Percentiles rank a stretch among this genome's conserved stretches.
Evolutionary conservation across 2,113 vertebrate genomes (phyloP).

Genomic region (Protobothrops flavoviridis): DNA sequence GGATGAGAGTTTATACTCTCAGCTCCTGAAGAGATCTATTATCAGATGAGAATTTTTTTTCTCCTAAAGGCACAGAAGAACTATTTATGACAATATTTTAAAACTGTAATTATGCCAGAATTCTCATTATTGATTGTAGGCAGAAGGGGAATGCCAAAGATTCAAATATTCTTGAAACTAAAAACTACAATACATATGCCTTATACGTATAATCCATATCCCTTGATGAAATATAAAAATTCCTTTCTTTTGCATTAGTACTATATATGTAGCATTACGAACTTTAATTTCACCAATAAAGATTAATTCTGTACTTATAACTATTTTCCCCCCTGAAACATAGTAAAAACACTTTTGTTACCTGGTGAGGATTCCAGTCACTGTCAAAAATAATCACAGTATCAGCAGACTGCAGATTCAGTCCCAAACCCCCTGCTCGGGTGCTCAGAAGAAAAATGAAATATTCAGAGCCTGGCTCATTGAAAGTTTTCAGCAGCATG

Average conservation of each 20-base stretch:
- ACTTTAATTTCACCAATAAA: background rate
- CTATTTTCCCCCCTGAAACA: background rate
- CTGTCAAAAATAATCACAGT: conserved; percentile 97
- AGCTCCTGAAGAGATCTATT: background rate
- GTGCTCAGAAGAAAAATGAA: conserved; percentile 97
- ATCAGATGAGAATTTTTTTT: background rate
- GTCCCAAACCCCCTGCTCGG: conserved; percentile 88
- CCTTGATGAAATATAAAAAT: background rate
- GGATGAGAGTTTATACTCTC: background rate
- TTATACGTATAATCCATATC: background rate
- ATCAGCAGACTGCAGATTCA: conserved; percentile 94
- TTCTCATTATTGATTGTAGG: background rate
- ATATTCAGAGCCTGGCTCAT: conserved; percentile 87
- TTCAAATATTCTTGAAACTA: background rate
- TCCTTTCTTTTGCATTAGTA: background rate
- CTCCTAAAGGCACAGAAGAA: background rate
- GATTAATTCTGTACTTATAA: background rate
- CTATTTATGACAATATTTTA: background rate
- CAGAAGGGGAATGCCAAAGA: background rate
- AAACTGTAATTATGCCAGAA: background rate
- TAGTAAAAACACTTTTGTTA: conserved; percentile 41
- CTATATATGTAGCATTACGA: background rate
- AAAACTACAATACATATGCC: background rate
- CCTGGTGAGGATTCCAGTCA: conserved; percentile 99
- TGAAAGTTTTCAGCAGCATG: conserved; percentile 93